These are phyloP conservation scores for Platysteira castanea DNA, from an alignment of 2,113 vertebrate species.

Conservation along the genomic window DNA sequence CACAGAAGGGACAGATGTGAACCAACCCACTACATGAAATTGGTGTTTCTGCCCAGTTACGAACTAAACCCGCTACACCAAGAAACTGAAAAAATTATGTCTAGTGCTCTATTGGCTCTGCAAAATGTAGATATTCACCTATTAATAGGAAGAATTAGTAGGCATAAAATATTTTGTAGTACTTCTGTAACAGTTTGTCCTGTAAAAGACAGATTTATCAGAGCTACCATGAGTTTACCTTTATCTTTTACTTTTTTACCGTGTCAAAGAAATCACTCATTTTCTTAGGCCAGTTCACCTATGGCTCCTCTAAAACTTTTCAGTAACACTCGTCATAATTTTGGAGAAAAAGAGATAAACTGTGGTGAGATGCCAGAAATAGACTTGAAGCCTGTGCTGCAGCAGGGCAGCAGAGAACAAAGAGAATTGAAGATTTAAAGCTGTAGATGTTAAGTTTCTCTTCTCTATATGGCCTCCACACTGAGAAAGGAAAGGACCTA, in stretches of 20 bases:
- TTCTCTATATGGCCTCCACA: background rate
- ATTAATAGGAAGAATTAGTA: background rate
- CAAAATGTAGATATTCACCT: background rate
- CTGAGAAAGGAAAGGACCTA: background rate
- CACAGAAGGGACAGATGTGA: too few species aligned
- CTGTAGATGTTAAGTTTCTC: background rate
- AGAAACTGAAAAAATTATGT: background rate
- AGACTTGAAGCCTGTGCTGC: background rate
- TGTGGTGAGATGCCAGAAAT: background rate
- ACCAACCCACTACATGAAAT: too few species aligned
- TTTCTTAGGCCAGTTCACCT: background rate
- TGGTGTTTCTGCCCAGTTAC: too few species aligned
- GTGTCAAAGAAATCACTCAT: background rate
- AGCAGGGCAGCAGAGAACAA: background rate
- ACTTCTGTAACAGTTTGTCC: rapidly evolving
- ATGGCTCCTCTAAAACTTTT: background rate
- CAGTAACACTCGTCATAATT: background rate
- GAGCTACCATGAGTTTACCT: background rate
- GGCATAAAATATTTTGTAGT: background rate
- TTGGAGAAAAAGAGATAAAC: background rate
- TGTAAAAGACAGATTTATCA: background rate
- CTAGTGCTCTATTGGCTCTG: background rate
- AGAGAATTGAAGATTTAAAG: background rate
- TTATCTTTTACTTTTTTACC: background rate
- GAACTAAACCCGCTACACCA: too few species aligned